A percentile compares a stretch with the other conserved stretches of the same genome.
Evolutionary conservation across 1,140 invertebrate species (phyloP).

Genomic region (Atopsyche davidsoni): DNA sequence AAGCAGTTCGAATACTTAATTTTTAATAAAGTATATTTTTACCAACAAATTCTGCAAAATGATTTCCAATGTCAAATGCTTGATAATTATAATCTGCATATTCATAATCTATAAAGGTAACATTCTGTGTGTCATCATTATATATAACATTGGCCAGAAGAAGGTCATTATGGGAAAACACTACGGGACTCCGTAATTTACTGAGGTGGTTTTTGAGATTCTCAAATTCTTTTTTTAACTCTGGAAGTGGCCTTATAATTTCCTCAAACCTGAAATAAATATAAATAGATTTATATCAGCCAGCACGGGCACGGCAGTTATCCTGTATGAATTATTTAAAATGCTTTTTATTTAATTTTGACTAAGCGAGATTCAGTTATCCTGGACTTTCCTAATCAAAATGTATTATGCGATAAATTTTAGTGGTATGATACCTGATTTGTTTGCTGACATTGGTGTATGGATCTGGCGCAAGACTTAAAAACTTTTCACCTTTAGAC

Average conservation of each 20-base stretch:
- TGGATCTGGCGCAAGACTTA: conserved; percentile 57
- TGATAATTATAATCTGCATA: conserved; percentile 93
- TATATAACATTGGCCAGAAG: conserved; percentile 90
- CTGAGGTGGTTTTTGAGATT: conserved; percentile 61
- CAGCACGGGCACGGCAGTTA: background rate
- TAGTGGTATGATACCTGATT: conserved; percentile 45
- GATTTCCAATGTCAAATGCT: conserved; percentile 95
- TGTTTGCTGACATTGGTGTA: conserved; percentile 54
- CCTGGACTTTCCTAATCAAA: background rate
- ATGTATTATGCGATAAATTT: background rate
- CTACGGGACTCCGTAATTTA: conserved; percentile 68
- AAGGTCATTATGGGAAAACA: conserved; percentile 97
- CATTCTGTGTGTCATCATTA: conserved; percentile 60
- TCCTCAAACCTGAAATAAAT: conserved; percentile 56
- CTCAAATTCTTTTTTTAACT: conserved; percentile 64
- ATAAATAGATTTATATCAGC: conserved; percentile 5
- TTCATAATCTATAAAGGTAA: conserved; percentile 97
- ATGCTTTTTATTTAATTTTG: too few species aligned
- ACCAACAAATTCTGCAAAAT: conserved; percentile 97
- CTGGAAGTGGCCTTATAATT: conserved; percentile 58
- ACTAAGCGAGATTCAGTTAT: background rate
- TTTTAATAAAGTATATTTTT: too few species aligned
- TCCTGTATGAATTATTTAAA: conserved; percentile 3
- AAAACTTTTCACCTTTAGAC: conserved; percentile 61
- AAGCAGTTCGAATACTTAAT: background rate